Base-by-base conservation (phyloP, 92 coral and sea anemone genomes). In the Ricordea florida region DNA sequence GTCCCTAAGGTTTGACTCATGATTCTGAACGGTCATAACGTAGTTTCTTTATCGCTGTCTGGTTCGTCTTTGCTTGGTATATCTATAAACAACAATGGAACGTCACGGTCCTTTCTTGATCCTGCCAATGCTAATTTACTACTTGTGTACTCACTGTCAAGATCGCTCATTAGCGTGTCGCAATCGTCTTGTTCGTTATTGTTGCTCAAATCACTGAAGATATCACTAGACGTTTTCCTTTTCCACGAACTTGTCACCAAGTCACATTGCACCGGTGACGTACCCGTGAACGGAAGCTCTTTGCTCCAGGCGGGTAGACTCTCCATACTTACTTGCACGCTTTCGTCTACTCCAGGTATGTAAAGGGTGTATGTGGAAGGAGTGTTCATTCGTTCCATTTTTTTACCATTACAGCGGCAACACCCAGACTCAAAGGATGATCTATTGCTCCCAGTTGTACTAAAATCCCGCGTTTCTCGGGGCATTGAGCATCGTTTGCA, bases 401-500 rank as follows among this genome's bases (percentile, higher is more conserved):
- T 34, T 42, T 55, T 10, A 6, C 22, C 32, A 20, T 55, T 69
- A 14, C 48, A 3, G 17, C 90, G 80, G 30, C 59, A 83, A 23
- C 90, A 85, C 9, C 35, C 68, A 1, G 57, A 58, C 6, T 21
- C 51, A 13, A 18, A 43, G 10, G 82, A 70, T 14, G 23, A 13
- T 2, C 36, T 29, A 3, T 50, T 8, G 33, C 13, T 38, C 15
- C 30, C 43, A n/a, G 18, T 43, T 38, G 26, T 60, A 29, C 63
- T 17, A 17, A 34, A 51, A 9, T 27, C 16, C 26, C 27, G 27
- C 3, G 33, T 72, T 53, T 76, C 86, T 46, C 21, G 72, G 29
- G 89, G 89, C 43, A 82, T 17, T 9, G 89, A 90, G 59, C 94
- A 89, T 1, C 57, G 81, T 6, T 62, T 63, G 37, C 94, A 89